Evolutionary conservation across 2,113 vertebrate species (phyloP), one percentile per base, ranked within the genome.

Genomic region (Hippotragus niger): DNA sequence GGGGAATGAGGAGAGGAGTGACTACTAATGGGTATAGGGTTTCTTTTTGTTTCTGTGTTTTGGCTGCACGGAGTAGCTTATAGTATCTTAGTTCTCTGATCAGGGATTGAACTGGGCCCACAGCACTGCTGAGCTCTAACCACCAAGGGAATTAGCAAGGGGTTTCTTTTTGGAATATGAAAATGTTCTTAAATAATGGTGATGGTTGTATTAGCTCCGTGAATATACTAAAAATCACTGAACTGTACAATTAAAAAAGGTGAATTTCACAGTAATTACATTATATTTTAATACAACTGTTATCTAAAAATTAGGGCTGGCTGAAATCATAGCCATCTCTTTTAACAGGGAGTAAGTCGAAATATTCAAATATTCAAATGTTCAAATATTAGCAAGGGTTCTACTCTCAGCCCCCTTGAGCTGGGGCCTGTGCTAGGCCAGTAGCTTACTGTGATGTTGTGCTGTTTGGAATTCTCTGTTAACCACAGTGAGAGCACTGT

Each of bases 401-500:
- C 83, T 1, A 14, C 14, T 62, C 74, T 25, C 4, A 16, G 57
- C 31, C 50, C 40, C 58, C 53, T 86, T n/a, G 11, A 9, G 27
- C 13, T 16, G n/a, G 74, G 13, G 31, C 36, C 57, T 36, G 14
- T 19, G 29, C 31, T 2, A 33, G 15, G 36, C 45, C 12, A 29
- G 47, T 0, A 0, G 93, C 99, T 99, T 98, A 99, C 99, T 0
- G 99, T 95, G 95, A 99, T 36, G 2, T 99, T 99, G 97, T 99
- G 99, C 91, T 99, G 99, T 91, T 99, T 99, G 97, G 98, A 99
- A 95, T 99, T 99, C 98, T 99, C 99, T 0, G 99, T 99, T 88
- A 99, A 98, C 99, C 99, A 99, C 7, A 99, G 99, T 0, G 99
- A 99, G 74, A 99, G 99, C 87, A 99, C 99, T 0, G 99, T 99